Conservation (phyloP, 2,797 vertebrate species). For the Lepilemur septentrionalis region DNA sequence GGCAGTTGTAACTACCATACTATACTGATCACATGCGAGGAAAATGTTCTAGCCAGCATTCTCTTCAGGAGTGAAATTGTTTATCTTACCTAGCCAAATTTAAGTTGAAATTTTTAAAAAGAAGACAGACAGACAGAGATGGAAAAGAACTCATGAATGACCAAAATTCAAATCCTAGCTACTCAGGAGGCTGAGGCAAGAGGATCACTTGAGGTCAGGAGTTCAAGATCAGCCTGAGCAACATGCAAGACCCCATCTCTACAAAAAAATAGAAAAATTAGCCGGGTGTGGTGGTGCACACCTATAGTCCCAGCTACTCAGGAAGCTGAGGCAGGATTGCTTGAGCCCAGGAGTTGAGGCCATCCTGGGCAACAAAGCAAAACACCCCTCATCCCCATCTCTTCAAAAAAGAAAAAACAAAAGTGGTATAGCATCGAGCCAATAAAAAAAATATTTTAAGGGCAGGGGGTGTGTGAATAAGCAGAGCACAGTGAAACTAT, state of each 20-base stretch:
- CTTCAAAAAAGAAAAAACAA: background rate
- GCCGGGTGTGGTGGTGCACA: background rate
- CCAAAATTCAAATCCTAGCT: background rate
- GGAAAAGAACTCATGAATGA: background rate
- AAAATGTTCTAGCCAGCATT: background rate
- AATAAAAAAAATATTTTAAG: background rate
- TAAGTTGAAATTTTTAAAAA: background rate
- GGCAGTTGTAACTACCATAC: background rate
- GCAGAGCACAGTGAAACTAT: background rate
- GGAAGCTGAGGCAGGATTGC: background rate
- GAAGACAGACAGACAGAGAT: background rate
- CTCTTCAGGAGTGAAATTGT: background rate
- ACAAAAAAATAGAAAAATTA: background rate
- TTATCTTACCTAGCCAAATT: background rate
- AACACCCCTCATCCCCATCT: background rate
- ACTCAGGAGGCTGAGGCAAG: background rate
- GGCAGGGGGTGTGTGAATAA: background rate
- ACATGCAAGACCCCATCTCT: background rate
- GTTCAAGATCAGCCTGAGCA: background rate
- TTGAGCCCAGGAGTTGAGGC: background rate
- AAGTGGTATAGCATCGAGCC: background rate
- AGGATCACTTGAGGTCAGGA: background rate
- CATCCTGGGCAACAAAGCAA: background rate
- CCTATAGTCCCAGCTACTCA: background rate
- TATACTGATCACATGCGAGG: background rate